These are phyloP conservation scores for Candoia aspera DNA, from an alignment of 2,113 vertebrate species.

Conservation along the genomic window DNA sequence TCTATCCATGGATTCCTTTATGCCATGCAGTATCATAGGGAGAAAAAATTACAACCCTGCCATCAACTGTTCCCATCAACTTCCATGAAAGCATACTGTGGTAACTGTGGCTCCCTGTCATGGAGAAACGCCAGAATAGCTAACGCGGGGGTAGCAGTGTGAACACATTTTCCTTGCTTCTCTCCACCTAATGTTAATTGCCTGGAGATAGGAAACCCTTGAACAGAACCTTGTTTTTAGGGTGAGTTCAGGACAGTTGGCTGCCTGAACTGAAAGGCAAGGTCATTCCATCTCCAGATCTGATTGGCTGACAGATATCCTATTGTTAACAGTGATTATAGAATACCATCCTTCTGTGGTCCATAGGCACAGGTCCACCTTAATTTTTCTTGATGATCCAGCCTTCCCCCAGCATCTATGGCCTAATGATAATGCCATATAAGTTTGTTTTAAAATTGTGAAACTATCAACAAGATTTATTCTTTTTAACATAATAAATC, in stretches of 20 bases:
- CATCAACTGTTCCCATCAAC: neutral
- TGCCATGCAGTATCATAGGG: neutral
- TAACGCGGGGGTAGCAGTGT: neutral
- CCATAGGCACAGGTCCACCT: neutral
- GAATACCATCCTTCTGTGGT: neutral
- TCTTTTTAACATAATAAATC: no score
- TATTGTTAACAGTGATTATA: neutral
- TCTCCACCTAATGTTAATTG: neutral
- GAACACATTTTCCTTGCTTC: neutral
- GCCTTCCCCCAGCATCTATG: neutral
- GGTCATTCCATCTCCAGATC: neutral
- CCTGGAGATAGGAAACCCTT: neutral
- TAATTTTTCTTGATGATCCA: neutral
- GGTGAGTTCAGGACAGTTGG: neutral
- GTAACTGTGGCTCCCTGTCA: neutral
- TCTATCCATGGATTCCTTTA: neutral
- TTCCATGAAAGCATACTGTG: neutral
- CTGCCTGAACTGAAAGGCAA: neutral
- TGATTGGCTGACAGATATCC: neutral
- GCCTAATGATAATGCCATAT: neutral
- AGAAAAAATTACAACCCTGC: neutral
- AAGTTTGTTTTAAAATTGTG: neutral
- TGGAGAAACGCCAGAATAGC: neutral
- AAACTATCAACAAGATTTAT: neutral
- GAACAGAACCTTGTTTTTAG: neutral